These are phyloP conservation scores for Drosophila picticornis DNA, from an alignment of 2,888 invertebrate species.

Conservation along the genomic window DNA sequence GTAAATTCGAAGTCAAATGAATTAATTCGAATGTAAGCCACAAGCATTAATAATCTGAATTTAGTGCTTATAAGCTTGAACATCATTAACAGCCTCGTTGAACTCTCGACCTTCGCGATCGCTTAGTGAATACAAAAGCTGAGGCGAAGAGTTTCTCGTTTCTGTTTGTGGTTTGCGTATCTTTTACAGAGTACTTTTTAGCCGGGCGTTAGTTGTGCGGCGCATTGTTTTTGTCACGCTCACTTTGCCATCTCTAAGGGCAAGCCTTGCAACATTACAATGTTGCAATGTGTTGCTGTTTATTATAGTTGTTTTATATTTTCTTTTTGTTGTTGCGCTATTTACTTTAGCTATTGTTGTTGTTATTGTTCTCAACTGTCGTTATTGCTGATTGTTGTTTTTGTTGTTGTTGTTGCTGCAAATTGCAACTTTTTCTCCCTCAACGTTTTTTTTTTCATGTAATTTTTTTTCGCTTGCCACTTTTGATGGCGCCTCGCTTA, in stretches of 20 bases:
- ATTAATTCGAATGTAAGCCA: conserved; percentile 3
- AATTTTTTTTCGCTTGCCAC: conserved; percentile 57
- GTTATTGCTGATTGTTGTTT: conserved; percentile 24
- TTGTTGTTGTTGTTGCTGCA: conserved; percentile 50
- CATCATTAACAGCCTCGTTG: neutral
- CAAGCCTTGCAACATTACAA: conserved; percentile 50
- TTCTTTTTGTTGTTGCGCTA: conserved; percentile 37
- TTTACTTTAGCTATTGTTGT: conserved; percentile 55
- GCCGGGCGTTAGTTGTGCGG: neutral
- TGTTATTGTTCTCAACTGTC: conserved; percentile 12
- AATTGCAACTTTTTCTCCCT: conserved; percentile 65
- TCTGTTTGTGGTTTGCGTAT: neutral
- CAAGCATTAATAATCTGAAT: conserved; percentile 1
- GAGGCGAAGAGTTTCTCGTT: neutral
- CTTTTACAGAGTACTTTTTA: neutral
- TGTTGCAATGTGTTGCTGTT: conserved; percentile 63
- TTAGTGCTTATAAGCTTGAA: neutral
- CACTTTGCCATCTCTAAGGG: conserved; percentile 57
- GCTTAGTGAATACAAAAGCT: neutral
- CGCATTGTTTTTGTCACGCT: neutral
- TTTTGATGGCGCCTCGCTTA: conserved; percentile 48
- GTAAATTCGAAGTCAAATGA: neutral
- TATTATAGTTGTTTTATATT: conserved; percentile 38
- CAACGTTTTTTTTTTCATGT: conserved; percentile 51
- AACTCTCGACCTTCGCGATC: neutral